phyloP scores from a whole-genome alignment of 2,113 vertebrate species.

The Periophthalmus modestus region DNA sequence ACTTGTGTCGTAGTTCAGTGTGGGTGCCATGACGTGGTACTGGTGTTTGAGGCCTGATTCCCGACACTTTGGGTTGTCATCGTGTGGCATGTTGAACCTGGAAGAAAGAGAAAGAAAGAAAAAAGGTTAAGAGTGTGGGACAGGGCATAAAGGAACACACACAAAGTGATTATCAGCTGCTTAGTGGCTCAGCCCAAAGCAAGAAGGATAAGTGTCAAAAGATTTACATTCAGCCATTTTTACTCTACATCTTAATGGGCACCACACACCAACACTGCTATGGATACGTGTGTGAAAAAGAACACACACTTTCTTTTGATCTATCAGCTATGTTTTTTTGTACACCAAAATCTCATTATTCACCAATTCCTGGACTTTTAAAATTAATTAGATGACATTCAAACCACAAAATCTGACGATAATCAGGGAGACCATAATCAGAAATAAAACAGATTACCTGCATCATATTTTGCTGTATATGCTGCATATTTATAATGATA shows the following conservation, averaged over 20 bases:
- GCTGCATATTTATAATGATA: too few species aligned
- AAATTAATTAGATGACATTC: too few species aligned
- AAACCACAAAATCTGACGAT: too few species aligned
- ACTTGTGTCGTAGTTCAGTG: slow-evolving; percentile 92
- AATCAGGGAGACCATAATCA: too few species aligned
- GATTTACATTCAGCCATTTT: slow-evolving; percentile 44
- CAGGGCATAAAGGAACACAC: slow-evolving; percentile 43
- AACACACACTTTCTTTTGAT: background rate
- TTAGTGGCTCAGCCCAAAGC: slow-evolving; percentile 39
- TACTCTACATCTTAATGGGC: background rate
- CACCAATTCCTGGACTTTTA: too few species aligned
- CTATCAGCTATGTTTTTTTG: too few species aligned
- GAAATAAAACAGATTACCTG: too few species aligned
- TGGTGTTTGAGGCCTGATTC: slow-evolving; percentile 90
- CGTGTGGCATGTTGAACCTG: slow-evolving; percentile 97
- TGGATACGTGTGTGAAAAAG: slow-evolving; percentile 14
- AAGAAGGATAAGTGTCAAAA: slow-evolving; percentile 62
- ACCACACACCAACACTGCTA: slow-evolving; percentile 19
- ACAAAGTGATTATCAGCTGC: slow-evolving; percentile 46
- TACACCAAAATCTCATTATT: too few species aligned
- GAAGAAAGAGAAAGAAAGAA: slow-evolving; percentile 42
- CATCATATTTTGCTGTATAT: too few species aligned
- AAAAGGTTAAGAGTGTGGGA: slow-evolving; percentile 12
- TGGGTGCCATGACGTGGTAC: slow-evolving; percentile 96
- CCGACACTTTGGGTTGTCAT: slow-evolving; percentile 94